These are phyloP conservation scores for Lithophane leautieri DNA, from an alignment of 2,888 invertebrate genomes.

Conservation along the genomic window DNA sequence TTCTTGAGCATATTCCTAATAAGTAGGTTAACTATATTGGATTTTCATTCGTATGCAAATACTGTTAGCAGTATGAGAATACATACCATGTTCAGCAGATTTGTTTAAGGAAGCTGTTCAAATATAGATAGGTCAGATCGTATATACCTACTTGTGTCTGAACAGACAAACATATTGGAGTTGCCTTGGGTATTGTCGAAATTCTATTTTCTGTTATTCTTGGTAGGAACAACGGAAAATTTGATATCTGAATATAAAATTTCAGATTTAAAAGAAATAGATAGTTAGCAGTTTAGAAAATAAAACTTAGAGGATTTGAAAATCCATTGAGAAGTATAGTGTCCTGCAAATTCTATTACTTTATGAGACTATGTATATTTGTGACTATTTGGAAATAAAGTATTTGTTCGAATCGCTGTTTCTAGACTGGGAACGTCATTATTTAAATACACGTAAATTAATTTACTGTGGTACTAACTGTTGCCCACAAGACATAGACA, in stretches of 20 bases:
- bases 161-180: constrained; percentile 47
- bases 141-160: constrained; percentile 32
- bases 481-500: too few species aligned
- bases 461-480: too few species aligned
- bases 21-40: constrained; percentile 62
- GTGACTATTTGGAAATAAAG: too few species aligned
- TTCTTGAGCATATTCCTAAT: constrained; percentile 51
- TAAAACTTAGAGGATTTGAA: constrained; percentile 20
- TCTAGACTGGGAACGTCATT: too few species aligned
- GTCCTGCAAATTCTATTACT: constrained; percentile 26
- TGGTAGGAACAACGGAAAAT: constrained; percentile 33
- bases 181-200: constrained; percentile 32
- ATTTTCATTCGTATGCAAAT: constrained; percentile 65
- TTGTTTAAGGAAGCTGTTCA: constrained; percentile 62
- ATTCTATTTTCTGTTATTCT: constrained; percentile 49
- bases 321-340: constrained; percentile 4
- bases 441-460: too few species aligned
- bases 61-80: constrained; percentile 35
- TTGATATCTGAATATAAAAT: constrained; percentile 53
- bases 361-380: not conserved
- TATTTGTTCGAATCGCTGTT: too few species aligned
- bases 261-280: constrained; percentile 50
- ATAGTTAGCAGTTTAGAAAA: constrained; percentile 18
- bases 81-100: constrained; percentile 48
- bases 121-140: constrained; percentile 59